Conservation (phyloP, 1,140 invertebrate genomes). For the Oryctes rhinoceros region DNA sequence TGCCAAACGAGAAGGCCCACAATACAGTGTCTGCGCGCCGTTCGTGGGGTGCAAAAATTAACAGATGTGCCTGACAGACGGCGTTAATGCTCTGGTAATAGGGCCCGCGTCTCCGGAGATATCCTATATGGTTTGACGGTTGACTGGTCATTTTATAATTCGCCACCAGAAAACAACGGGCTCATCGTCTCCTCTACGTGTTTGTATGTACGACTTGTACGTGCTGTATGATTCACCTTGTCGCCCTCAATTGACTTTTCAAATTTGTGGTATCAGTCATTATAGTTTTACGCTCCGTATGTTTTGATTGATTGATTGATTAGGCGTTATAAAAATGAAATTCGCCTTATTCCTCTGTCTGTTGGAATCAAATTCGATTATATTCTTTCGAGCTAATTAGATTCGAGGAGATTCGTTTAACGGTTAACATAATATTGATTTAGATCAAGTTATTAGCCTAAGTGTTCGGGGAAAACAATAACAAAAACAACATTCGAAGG, state of each 20-base stretch:
- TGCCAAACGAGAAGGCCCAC: slow-evolving; percentile 41
- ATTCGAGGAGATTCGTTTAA: no score
- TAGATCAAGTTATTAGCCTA: no score
- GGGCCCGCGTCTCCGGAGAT: slow-evolving; percentile 50
- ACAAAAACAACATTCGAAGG: no score
- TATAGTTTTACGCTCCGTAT: neutral
- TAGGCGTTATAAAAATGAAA: no score
- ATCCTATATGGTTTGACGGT: slow-evolving; percentile 50
- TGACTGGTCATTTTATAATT: slow-evolving; percentile 51
- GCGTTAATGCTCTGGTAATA: slow-evolving; percentile 57
- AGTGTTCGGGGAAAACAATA: no score
- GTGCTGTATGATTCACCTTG: slow-evolving; percentile 6
- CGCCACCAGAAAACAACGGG: slow-evolving; percentile 26
- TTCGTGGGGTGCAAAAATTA: slow-evolving; percentile 59
- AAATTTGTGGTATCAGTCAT: neutral
- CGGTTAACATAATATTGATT: no score
- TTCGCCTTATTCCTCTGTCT: no score
- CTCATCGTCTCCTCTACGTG: neutral
- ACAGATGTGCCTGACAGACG: slow-evolving; percentile 60
- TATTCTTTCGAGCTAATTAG: no score
- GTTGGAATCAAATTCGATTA: no score
- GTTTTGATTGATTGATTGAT: no score
- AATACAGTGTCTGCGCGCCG: slow-evolving; percentile 13
- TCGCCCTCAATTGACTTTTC: slow-evolving; percentile 13
- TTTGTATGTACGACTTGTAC: neutral